A percentile compares a stretch with the other conserved stretches of the same genome.
phyloP scores from a whole-genome alignment of 2,113 vertebrate species.

The Herpailurus yagouaroundi region DNA sequence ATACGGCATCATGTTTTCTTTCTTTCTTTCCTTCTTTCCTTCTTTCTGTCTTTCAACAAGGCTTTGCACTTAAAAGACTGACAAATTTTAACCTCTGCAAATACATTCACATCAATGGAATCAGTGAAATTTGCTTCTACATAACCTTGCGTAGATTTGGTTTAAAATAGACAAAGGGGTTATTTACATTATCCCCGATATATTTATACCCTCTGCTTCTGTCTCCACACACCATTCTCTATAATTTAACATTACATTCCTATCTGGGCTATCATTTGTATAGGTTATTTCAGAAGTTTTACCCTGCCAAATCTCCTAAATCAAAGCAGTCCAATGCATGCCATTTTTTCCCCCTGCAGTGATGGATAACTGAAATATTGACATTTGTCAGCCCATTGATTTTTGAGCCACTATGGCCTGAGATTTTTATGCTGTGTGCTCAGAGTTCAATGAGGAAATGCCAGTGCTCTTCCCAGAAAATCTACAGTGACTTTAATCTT shows the following conservation, averaged over 20 bases:
- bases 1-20: not conserved
- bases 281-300: not conserved
- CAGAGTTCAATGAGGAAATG: slow-evolving; percentile 54
- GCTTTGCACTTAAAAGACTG: not conserved
- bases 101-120: not conserved
- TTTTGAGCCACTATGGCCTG: slow-evolving; percentile 67
- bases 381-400: slow-evolving; percentile 59
- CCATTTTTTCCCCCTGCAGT: not conserved
- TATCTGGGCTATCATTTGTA: not conserved
- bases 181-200: not conserved
- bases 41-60: not conserved
- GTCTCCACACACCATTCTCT: not conserved
- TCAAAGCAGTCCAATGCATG: slow-evolving; percentile 1
- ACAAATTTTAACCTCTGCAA: not conserved
- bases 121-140: not conserved
- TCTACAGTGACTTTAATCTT: slow-evolving; percentile 61
- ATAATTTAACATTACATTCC: not conserved
- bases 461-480: slow-evolving; percentile 69
- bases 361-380: slow-evolving; percentile 63
- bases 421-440: slow-evolving; percentile 42
- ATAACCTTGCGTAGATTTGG: not conserved
- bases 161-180: not conserved
- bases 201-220: not conserved
- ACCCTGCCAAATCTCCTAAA: slow-evolving; percentile 44
- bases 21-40: no score